Evolutionary conservation across 2,888 invertebrate genomes (phyloP).

Genomic region (Ellobium chinense): DNA sequence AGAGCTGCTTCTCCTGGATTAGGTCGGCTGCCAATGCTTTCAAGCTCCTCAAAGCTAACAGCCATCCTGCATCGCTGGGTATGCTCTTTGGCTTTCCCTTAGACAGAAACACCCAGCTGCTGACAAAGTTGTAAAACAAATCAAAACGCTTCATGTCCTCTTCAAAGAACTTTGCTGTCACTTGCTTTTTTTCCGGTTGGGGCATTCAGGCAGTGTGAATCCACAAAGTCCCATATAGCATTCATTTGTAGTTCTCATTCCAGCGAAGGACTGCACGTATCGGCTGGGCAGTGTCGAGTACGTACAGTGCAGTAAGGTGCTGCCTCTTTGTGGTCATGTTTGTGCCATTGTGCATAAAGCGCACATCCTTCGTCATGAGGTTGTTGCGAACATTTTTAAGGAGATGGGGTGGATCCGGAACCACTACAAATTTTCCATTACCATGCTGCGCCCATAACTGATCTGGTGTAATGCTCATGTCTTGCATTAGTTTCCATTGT

Average conservation of each 20-base stretch:
- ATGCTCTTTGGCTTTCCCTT: neutral
- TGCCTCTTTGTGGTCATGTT: neutral
- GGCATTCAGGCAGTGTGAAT: conserved; percentile 6
- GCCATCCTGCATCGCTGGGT: conserved; percentile 6
- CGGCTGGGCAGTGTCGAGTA: neutral
- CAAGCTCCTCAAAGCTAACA: neutral
- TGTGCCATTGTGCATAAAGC: neutral
- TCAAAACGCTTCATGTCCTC: neutral
- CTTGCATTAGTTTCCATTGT: conserved; percentile 6
- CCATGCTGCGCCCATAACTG: neutral
- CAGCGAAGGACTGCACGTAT: neutral
- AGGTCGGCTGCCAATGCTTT: neutral
- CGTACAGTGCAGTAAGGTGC: neutral
- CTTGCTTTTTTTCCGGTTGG: conserved; percentile 8
- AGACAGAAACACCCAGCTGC: neutral
- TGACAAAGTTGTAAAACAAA: neutral
- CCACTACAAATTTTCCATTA: neutral
- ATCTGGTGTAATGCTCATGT: neutral
- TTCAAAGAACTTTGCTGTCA: neutral
- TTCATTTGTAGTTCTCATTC: neutral
- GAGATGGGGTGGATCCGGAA: conserved; percentile 23
- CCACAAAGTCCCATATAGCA: conserved; percentile 22
- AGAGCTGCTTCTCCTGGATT: neutral
- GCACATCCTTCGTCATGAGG: conserved; percentile 5
- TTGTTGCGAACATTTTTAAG: conserved; percentile 24